Conservation (phyloP, 2,888 invertebrate genomes). For the Mesochorus sp. region DNA sequence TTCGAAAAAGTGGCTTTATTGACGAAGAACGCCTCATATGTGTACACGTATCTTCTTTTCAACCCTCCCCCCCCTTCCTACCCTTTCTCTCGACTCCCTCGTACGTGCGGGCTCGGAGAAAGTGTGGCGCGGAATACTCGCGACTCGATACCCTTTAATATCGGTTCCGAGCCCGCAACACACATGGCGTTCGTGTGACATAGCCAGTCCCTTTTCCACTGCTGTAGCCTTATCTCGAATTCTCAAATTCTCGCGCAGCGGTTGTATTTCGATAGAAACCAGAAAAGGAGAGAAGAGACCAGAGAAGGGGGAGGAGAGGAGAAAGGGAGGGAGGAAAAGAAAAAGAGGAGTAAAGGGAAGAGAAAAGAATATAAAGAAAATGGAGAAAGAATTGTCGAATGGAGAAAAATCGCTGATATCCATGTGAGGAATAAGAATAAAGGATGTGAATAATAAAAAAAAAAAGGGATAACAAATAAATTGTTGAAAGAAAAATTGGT, state of each 20-base stretch:
- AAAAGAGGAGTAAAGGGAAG: background rate
- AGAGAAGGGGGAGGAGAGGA: background rate
- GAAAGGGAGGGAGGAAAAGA: background rate
- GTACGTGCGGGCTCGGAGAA: background rate
- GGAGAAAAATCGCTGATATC: slow-evolving; percentile 4
- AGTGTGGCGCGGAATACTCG: slow-evolving; percentile 30
- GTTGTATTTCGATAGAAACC: slow-evolving; percentile 10
- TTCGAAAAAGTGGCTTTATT: too few relatives aligned
- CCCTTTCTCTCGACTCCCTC: background rate
- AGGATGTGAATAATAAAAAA: background rate
- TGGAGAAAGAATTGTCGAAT: background rate
- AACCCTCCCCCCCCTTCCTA: too few relatives aligned
- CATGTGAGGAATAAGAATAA: background rate
- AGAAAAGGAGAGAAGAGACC: background rate
- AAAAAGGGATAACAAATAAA: background rate
- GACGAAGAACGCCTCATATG: too few relatives aligned
- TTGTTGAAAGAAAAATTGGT: too few relatives aligned
- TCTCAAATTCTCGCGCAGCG: slow-evolving; percentile 32
- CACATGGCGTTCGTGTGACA: slow-evolving; percentile 21
- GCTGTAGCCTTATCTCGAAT: slow-evolving; percentile 11
- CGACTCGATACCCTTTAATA: slow-evolving; percentile 71
- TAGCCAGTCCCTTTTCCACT: slow-evolving; percentile 9
- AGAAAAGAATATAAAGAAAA: too few relatives aligned
- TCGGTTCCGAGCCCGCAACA: slow-evolving; percentile 66
- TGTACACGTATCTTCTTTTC: too few relatives aligned